Evolutionary conservation across 2,888 invertebrate genomes (phyloP).

Genomic region (Ellobium chinense): DNA sequence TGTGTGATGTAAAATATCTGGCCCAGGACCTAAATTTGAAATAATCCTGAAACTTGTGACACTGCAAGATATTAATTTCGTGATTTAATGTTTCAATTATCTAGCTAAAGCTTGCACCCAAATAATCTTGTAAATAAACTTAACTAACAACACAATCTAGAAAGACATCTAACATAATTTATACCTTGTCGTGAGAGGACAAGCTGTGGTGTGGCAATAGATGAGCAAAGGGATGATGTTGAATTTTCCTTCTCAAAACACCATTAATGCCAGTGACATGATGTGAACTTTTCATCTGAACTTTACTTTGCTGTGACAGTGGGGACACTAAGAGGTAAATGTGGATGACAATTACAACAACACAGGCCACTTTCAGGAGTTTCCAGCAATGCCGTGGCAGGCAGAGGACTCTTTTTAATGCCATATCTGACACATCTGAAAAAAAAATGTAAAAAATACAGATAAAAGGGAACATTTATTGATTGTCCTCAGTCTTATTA

Average conservation of each 20-base stretch:
- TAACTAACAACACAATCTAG: background rate
- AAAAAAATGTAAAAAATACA: no score
- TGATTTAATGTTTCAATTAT: no score
- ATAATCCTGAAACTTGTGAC: no score
- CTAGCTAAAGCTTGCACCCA: no score
- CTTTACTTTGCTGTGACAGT: background rate
- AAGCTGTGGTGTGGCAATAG: background rate
- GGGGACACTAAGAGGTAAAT: background rate
- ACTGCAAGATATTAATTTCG: no score
- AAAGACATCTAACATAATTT: background rate
- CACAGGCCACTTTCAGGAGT: background rate
- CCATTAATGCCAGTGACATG: no score
- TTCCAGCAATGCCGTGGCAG: background rate
- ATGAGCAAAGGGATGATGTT: background rate
- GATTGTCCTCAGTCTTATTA: no score
- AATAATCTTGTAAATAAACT: background rate
- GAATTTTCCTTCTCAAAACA: background rate
- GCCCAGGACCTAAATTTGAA: no score
- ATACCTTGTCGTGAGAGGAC: background rate
- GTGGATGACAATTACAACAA: background rate
- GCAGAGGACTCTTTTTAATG: background rate
- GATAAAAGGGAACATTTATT: no score
- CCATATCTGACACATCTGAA: background rate
- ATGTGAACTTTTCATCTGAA: background rate
- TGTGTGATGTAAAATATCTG: no score